Percentiles rank a stretch among this genome's conserved stretches.
phyloP scores from a whole-genome alignment of 2,888 invertebrate species.

The Cephus pulcher region DNA sequence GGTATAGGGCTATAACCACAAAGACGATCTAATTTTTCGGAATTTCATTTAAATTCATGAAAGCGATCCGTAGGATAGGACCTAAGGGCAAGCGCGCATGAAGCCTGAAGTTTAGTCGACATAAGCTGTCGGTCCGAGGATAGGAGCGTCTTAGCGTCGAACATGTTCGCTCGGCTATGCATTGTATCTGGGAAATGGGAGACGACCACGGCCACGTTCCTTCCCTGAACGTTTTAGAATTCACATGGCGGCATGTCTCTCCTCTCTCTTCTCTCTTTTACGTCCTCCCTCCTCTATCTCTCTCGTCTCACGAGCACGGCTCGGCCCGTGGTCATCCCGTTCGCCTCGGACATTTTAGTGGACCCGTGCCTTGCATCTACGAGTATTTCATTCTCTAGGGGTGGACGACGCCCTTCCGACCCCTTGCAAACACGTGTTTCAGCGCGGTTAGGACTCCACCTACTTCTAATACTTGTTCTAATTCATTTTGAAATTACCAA shows the following conservation, averaged over 20 bases:
- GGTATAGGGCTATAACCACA: neutral
- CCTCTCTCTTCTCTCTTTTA: neutral
- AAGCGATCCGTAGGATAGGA: conserved; percentile 33
- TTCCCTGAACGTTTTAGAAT: conserved; percentile 56
- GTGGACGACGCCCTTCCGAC: conserved; percentile 23
- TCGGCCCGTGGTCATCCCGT: conserved; percentile 27
- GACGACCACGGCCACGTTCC: conserved; percentile 17
- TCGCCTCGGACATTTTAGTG: conserved; percentile 52
- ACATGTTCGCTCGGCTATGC: conserved; percentile 15
- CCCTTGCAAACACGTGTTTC: neutral
- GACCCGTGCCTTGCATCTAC: conserved; percentile 56
- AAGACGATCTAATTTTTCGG: conserved; percentile 6
- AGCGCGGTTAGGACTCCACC: conserved; percentile 9
- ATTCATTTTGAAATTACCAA: neutral
- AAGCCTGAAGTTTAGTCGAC: conserved; percentile 20
- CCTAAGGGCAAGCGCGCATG: conserved; percentile 13
- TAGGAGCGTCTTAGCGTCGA: conserved; percentile 10
- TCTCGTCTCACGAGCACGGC: conserved; percentile 21
- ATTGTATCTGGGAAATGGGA: conserved; percentile 24
- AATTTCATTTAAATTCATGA: conserved; percentile 47
- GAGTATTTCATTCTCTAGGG: conserved; percentile 37
- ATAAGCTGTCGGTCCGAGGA: conserved; percentile 23
- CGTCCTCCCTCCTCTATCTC: neutral
- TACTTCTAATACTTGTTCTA: neutral
- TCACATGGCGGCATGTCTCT: conserved; percentile 46